A percentile compares a stretch with the other conserved stretches of the same genome.
phyloP scores from a whole-genome alignment of 2,888 invertebrate species.

The Lithophane leautieri region DNA sequence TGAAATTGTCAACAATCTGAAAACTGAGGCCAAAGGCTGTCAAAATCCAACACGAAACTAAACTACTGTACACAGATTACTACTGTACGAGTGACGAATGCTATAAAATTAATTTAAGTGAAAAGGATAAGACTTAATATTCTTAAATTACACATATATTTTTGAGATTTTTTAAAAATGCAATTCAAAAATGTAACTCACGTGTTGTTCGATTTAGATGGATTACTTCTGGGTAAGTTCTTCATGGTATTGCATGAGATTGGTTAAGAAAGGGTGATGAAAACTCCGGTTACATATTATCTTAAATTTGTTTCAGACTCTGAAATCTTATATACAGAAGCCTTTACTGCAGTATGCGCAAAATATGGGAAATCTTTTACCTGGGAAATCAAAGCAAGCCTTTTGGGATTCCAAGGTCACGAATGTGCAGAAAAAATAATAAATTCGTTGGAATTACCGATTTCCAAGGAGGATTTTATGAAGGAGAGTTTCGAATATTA shows the following conservation, averaged over 20 bases:
- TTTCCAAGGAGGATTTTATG: slow-evolving; percentile 92
- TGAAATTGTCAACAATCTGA: slow-evolving; percentile 32
- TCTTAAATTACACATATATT: slow-evolving; percentile 37
- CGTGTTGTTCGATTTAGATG: slow-evolving; percentile 91
- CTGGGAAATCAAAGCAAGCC: slow-evolving; percentile 93
- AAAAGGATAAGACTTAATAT: slow-evolving; percentile 48
- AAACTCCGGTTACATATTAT: neutral
- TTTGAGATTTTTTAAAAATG: slow-evolving; percentile 70
- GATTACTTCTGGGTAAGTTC: slow-evolving; percentile 88
- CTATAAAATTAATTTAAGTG: slow-evolving; percentile 26
- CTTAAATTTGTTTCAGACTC: slow-evolving; percentile 92
- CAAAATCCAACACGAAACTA: slow-evolving; percentile 38
- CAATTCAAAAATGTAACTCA: slow-evolving; percentile 88
- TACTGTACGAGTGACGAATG: slow-evolving; percentile 4
- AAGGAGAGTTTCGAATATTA: slow-evolving; percentile 88
- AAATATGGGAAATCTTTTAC: slow-evolving; percentile 94
- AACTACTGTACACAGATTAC: slow-evolving; percentile 36
- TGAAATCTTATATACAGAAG: slow-evolving; percentile 93
- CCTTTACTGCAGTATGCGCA: slow-evolving; percentile 92
- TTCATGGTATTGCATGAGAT: slow-evolving; percentile 24
- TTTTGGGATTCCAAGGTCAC: slow-evolving; percentile 92
- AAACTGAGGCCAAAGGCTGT: slow-evolving; percentile 21
- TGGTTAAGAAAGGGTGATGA: neutral
- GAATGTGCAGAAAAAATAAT: slow-evolving; percentile 92
- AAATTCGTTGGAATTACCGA: slow-evolving; percentile 90